A percentile compares a stretch with the other conserved stretches of the same genome.
These are phyloP conservation scores for Agrotis clavis DNA, from an alignment of 2,888 invertebrate genomes.

Conservation along the genomic window DNA sequence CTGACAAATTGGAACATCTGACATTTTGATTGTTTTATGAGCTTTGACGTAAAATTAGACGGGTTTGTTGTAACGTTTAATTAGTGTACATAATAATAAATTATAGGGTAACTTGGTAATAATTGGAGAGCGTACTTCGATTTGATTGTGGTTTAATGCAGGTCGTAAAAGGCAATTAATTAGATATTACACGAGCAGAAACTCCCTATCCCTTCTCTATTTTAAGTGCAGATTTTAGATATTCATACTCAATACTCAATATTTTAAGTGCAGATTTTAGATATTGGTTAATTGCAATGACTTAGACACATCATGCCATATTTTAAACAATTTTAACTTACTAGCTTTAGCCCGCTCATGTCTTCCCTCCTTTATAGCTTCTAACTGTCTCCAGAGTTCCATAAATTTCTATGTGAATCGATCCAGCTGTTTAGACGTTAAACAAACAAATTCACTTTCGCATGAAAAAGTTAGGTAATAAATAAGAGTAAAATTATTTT, in stretches of 20 bases:
- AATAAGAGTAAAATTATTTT: not conserved
- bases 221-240: not conserved
- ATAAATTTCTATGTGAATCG: too few species aligned
- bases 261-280: not conserved
- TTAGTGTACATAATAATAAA: conserved; percentile 23
- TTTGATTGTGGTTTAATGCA: not conserved
- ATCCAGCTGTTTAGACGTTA: too few species aligned
- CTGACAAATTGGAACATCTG: conserved; percentile 14
- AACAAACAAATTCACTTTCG: too few species aligned
- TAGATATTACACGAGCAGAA: too few species aligned
- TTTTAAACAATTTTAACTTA: too few species aligned
- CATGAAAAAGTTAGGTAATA: too few species aligned
- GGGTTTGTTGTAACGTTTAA: not conserved
- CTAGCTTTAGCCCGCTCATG: too few species aligned
- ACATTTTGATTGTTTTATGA: conserved; percentile 46
- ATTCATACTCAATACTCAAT: too few species aligned
- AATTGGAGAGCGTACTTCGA: conserved; percentile 2
- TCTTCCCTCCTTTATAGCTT: too few species aligned
- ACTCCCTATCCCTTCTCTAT: not conserved
- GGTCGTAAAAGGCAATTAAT: not conserved
- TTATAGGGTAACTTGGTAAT: conserved; percentile 1
- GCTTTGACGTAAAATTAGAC: not conserved
- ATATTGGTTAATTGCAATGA: not conserved
- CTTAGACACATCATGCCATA: not conserved
- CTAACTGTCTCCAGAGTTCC: too few species aligned